Evolutionary conservation across 92 coral and sea anemone genomes (phyloP), one percentile per base, ranked within the genome.

Genomic region (Isaurus tuberculatus): DNA sequence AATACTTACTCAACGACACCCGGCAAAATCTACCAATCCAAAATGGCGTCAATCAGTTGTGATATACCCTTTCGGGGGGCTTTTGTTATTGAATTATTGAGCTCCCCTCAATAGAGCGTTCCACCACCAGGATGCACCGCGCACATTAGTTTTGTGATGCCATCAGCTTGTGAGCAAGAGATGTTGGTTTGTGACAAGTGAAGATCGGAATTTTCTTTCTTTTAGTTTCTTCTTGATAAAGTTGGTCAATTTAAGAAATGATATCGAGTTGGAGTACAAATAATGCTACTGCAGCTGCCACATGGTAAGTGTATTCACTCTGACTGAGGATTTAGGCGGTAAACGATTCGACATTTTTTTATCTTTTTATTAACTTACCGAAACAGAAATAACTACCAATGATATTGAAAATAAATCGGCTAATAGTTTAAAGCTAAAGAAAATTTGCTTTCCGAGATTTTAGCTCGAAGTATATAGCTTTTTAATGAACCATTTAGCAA

Each of bases 231-330:
- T 20, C 44, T 31, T 6, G 63, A 19, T 65, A 68, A 71, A 73
- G 65, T 48, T 22, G 11, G 40, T 75, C 30, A 8, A 5, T 73
- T 40, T 80, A 83, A 87, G 85, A 40, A 65, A 97, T 97, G 99
- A 92, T 92, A 79, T 80, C 97, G 68, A 84, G 90, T 70, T 89
- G 94, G 94, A 90, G 89, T 79, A 88, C 94, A 10, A 92, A 85
- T 91, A 95, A 97, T 70, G 70, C 89, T 32, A 91, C 94, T 74
- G 99, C 97, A 64, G 97, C 97, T 53, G 94, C 98, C 4, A 77
- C 94, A 19, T 97, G 99, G 99, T 97, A 85, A 90, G 99, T 89
- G 81, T 65, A 20, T 8, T 20, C 2, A 28, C 22, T 36, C 44
- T n/a, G 9, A 63, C 14, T 8, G 11, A 64, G 15, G 29, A 70